Evolutionary conservation across 2,888 invertebrate species (phyloP), one percentile per base, ranked within the genome.

Genomic region (Urechis unicinctus): DNA sequence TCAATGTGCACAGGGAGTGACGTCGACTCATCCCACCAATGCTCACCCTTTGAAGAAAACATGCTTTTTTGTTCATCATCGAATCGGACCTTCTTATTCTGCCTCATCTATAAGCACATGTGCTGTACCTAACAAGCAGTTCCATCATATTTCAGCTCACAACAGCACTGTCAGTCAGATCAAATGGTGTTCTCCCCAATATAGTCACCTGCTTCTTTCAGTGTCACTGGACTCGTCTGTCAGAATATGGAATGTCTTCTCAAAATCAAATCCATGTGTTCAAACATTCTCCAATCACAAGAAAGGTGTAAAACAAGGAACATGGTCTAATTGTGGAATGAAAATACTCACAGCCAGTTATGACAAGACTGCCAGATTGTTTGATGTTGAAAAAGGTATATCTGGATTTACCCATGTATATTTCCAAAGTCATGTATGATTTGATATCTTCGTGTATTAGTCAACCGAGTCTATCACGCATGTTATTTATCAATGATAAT

Each of bases 171-270:
- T 74, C 5, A 74, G 71, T 53, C 66, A 70, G 58, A 51, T 77
- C 9, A 62, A 65, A 53, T 77, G 77, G 77, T 69, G 70, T 53
- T 22, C 22, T 42, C 51, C 68, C 31, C 56, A 64, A 21, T 73
- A 62, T 53, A 73, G 73, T 57, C 75, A 78, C 60, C 58, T 78
- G 29, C 56, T 78, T 0, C 60, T 71, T 3, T 70, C 77, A 3
- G 70, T 68, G 28, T 73, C 75, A 4, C 70, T 72, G 68, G 78
- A 78, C 62, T 59, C 66, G 2, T 65, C 63, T 17, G 61, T 78
- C 1, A 73, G 70, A 58, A 58, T 78, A 13, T 77, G 75, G 75
- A 75, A 77, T 61, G 63, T 65, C 3, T 73, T 73, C 65, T 68
- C 67, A 21, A 64, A 64, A 43, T 48, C 66, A 28, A 61, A 67